phyloP scores from a whole-genome alignment of 2,888 invertebrate genomes.

The Gasteruption jaculator region DNA sequence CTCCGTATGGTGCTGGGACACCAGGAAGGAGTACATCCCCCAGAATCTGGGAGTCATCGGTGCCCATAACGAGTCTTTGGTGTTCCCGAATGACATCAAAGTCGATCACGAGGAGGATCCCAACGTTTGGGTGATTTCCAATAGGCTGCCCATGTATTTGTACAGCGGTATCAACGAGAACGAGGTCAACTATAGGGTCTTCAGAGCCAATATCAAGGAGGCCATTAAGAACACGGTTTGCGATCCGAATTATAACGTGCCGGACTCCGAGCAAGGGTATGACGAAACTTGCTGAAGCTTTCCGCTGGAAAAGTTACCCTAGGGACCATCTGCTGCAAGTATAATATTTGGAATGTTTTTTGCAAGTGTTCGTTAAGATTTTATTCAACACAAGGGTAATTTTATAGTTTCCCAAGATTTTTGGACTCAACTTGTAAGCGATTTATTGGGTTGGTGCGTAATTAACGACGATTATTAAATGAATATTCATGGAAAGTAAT shows the following conservation, averaged over 20 bases:
- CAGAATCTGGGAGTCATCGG: slow-evolving; percentile 63
- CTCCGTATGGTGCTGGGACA: slow-evolving; percentile 78
- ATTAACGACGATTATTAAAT: no score
- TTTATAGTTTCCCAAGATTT: no score
- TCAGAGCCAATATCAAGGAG: slow-evolving; percentile 63
- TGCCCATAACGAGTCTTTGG: slow-evolving; percentile 59
- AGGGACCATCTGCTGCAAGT: no score
- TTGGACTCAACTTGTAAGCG: no score
- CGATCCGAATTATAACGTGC: slow-evolving; percentile 56
- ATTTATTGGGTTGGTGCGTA: no score
- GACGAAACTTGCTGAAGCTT: slow-evolving; percentile 41
- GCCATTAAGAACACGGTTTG: slow-evolving; percentile 67
- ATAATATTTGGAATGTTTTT: no score
- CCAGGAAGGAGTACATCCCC: slow-evolving; percentile 63
- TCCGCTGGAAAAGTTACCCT: no score
- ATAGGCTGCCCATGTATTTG: slow-evolving; percentile 70
- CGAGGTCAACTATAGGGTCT: slow-evolving; percentile 70
- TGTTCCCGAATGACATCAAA: slow-evolving; percentile 79
- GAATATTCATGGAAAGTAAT: no score
- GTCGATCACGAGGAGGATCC: slow-evolving; percentile 67
- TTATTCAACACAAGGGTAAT: no score
- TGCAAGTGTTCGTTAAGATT: no score
- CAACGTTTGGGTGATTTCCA: slow-evolving; percentile 73
- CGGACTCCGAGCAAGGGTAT: slow-evolving; percentile 33
- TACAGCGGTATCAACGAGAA: slow-evolving; percentile 61